phyloP scores from a whole-genome alignment of 2,113 vertebrate species.

The Azemiops feae region DNA sequence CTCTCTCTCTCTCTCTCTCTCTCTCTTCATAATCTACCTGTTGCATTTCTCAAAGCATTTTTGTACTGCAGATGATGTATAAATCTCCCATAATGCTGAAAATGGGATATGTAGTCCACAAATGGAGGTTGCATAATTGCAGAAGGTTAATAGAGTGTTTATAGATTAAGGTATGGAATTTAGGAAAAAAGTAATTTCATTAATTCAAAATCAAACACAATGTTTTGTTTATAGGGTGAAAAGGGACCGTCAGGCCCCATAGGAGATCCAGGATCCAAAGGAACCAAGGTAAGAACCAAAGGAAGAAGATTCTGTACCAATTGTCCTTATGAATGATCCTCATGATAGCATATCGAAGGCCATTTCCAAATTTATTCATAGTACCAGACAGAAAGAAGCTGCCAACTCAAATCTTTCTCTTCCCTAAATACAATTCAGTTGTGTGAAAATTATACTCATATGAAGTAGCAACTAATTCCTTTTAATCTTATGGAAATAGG shows the following conservation, averaged over 20 bases:
- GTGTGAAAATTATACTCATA: neutral
- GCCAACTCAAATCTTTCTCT: neutral
- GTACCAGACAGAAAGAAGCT: neutral
- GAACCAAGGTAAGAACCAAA: conserved; percentile 28
- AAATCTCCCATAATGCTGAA: neutral
- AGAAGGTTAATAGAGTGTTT: neutral
- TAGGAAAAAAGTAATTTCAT: neutral
- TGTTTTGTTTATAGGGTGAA: conserved; percentile 35
- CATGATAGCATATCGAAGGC: neutral
- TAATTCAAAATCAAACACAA: neutral
- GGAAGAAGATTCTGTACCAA: neutral
- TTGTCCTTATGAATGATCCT: neutral
- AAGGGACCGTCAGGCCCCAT: neutral
- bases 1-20: no score
- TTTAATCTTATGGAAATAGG: neutral
- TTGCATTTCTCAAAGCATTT: neutral
- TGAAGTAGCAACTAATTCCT: neutral
- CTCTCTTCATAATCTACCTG: neutral
- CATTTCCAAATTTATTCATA: neutral
- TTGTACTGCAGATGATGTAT: neutral
- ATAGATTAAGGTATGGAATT: neutral
- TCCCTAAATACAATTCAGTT: neutral
- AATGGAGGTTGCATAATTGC: neutral
- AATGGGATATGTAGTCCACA: neutral
- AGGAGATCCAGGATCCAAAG: conserved; percentile 29